Evolutionary conservation across 2,888 invertebrate genomes (phyloP).

Genomic region (Cryptocephalus moraei): DNA sequence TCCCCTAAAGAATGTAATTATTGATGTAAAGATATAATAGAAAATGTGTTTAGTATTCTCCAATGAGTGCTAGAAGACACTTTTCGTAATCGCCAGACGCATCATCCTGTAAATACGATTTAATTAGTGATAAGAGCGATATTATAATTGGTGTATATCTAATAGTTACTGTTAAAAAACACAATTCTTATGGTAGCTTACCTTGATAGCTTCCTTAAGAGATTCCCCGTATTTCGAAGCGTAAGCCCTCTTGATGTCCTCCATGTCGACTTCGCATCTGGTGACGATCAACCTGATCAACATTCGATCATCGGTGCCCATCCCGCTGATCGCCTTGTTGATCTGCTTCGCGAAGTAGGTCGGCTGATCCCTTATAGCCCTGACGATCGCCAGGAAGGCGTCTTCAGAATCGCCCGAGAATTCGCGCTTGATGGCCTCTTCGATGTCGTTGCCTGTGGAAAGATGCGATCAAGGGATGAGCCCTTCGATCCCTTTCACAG

Average conservation of each 20-base stretch:
- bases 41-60: slow-evolving; percentile 14
- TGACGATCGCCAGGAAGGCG: slow-evolving; percentile 71
- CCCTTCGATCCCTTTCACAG: too few relatives aligned
- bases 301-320: slow-evolving; percentile 80
- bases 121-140: too few relatives aligned
- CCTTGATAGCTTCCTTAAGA: slow-evolving; percentile 71
- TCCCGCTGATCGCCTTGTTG: slow-evolving; percentile 80
- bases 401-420: slow-evolving; percentile 76
- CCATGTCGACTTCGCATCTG: slow-evolving; percentile 75
- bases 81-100: slow-evolving; percentile 83
- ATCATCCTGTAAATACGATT: slow-evolving; percentile 51
- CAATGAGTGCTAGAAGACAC: slow-evolving; percentile 63
- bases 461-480: slow-evolving; percentile 1
- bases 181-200: slow-evolving; percentile 36
- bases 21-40: too few relatives aligned
- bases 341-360: slow-evolving; percentile 79
- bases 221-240: slow-evolving; percentile 63
- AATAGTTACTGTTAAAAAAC: slow-evolving; percentile 7
- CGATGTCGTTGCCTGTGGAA: slow-evolving; percentile 54
- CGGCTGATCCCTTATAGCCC: slow-evolving; percentile 68
- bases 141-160: too few relatives aligned
- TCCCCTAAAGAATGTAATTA: too few relatives aligned
- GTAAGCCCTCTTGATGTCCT: slow-evolving; percentile 73
- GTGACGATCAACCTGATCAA: slow-evolving; percentile 79
- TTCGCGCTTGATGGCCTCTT: slow-evolving; percentile 69